Conservation (phyloP, 2,888 invertebrate species). For the Horisme vitalbata region DNA sequence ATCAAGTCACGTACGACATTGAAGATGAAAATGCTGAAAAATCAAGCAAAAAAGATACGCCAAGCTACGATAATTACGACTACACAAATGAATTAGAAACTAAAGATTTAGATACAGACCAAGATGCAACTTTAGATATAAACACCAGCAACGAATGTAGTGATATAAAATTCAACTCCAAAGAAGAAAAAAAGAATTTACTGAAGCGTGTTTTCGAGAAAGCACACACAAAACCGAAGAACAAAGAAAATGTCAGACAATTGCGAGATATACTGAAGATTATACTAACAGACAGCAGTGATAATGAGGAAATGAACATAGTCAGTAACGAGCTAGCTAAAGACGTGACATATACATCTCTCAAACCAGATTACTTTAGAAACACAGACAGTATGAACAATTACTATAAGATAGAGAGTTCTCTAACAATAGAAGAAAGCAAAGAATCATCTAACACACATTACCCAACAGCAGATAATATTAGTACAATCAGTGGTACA, state of each 20-base stretch:
- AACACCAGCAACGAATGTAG: constrained; percentile 34
- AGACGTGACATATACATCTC: constrained; percentile 48
- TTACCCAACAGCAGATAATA: constrained; percentile 45
- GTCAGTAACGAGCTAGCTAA: constrained; percentile 43
- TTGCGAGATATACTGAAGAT: constrained; percentile 51
- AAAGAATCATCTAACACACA: constrained; percentile 20
- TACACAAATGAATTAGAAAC: constrained; percentile 25
- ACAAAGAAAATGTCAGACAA: constrained; percentile 45
- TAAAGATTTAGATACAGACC: constrained; percentile 30
- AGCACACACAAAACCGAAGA: constrained; percentile 44
- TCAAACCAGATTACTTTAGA: constrained; percentile 48
- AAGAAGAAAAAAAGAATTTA: constrained; percentile 52
- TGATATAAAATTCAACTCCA: constrained; percentile 36
- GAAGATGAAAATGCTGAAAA: constrained; percentile 20
- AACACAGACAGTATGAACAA: constrained; percentile 55
- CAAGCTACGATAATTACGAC: constrained; percentile 22
- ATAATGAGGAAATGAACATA: constrained; percentile 40
- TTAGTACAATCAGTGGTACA: constrained; percentile 34
- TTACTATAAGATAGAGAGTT: constrained; percentile 45
- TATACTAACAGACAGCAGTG: constrained; percentile 57
- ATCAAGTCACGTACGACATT: constrained; percentile 23
- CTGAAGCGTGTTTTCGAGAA: constrained; percentile 55
- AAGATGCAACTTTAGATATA: constrained; percentile 31
- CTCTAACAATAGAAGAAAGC: constrained; percentile 29
- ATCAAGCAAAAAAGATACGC: constrained; percentile 21